These are phyloP conservation scores for Argya squamiceps DNA, from an alignment of 2,797 vertebrate genomes.

Conservation along the genomic window DNA sequence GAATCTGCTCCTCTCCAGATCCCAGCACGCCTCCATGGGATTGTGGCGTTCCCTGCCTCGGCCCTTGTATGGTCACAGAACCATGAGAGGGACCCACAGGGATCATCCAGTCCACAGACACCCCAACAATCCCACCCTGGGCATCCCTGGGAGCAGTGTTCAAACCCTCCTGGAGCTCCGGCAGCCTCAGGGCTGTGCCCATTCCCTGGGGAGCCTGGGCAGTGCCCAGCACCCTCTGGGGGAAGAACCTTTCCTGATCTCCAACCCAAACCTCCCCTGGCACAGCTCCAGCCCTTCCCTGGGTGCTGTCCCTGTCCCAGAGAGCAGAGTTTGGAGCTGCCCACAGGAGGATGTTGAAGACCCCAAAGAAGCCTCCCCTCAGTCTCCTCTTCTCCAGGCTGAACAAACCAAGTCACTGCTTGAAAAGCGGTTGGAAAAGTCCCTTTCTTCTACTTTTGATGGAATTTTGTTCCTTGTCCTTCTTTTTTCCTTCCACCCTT, in stretches of 20 bases:
- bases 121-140: neutral
- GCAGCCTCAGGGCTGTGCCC: neutral
- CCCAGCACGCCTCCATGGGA: fast-evolving
- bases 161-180: neutral
- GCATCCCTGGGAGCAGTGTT: fast-evolving
- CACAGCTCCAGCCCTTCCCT: neutral
- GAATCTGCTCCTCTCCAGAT: neutral
- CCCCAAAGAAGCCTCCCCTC: neutral
- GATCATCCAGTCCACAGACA: neutral
- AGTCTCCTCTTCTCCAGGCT: neutral
- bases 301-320: neutral
- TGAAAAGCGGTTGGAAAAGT: neutral
- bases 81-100: neutral
- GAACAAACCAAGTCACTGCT: neutral
- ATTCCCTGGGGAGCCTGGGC: neutral
- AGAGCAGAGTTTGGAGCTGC: fast-evolving
- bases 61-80: neutral
- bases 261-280: fast-evolving
- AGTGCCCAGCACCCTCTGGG: neutral
- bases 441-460: neutral
- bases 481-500: neutral
- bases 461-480: neutral
- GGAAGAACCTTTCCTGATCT: fast-evolving
- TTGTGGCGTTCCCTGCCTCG: fast-evolving
- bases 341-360: neutral